Evolutionary conservation across 2,113 vertebrate genomes (phyloP).

Genomic region (Psilopsiagon aymara): DNA sequence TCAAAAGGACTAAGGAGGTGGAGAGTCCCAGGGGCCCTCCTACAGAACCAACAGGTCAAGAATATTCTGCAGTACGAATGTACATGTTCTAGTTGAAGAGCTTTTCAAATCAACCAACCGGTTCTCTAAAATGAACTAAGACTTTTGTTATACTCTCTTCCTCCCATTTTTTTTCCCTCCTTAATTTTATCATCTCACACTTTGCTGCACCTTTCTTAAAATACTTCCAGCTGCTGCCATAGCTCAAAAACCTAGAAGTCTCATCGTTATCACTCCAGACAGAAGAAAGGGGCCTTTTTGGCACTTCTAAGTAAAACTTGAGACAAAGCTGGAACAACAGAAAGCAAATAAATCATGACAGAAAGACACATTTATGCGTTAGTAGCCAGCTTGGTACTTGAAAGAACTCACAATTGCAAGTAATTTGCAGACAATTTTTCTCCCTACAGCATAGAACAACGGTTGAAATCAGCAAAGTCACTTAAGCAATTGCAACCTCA

Average conservation of each 20-base stretch:
- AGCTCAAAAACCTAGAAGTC: neutral
- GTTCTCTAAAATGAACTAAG: neutral
- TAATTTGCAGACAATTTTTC: neutral
- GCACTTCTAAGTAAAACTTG: conserved; percentile 25
- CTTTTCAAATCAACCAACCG: neutral
- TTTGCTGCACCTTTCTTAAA: conserved; percentile 1
- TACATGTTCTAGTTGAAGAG: neutral
- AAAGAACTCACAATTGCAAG: neutral
- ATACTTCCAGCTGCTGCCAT: neutral
- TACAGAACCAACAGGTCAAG: neutral
- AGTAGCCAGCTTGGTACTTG: neutral
- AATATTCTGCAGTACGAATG: neutral
- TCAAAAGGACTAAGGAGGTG: neutral
- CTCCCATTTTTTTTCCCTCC: neutral
- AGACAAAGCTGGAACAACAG: neutral
- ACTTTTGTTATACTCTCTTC: neutral
- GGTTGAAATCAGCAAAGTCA: neutral
- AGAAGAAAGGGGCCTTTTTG: conserved; percentile 18
- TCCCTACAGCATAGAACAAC: neutral
- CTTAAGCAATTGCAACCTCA: neutral
- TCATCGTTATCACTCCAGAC: neutral
- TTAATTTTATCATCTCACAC: neutral
- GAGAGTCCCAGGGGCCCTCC: neutral
- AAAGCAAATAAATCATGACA: neutral
- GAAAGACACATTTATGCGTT: neutral